Evolutionary conservation across 2,888 invertebrate genomes (phyloP).

Genomic region (Sthenelais limicola): DNA sequence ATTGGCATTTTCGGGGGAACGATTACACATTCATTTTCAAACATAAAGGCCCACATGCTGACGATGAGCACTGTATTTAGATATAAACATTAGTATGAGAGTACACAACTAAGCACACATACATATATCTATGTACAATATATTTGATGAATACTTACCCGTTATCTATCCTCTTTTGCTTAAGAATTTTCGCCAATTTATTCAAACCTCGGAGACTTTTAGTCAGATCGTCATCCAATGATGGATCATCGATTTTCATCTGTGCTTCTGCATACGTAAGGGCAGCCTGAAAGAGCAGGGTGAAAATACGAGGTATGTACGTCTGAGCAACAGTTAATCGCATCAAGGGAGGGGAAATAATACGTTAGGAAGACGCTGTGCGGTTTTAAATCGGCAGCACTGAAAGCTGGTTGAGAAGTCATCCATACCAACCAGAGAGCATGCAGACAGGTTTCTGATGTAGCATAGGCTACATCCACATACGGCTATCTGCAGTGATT

Average conservation of each 20-base stretch:
- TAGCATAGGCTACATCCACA: too few relatives aligned
- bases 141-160: conserved; percentile 81
- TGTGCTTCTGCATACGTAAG: conserved; percentile 99
- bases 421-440: too few relatives aligned
- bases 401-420: too few relatives aligned
- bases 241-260: conserved; percentile 88
- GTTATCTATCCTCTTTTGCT: conserved; percentile 85
- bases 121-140: neutral
- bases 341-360: too few relatives aligned
- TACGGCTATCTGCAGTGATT: too few relatives aligned
- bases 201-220: conserved; percentile 86
- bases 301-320: too few relatives aligned
- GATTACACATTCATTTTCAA: too few relatives aligned
- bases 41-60: neutral
- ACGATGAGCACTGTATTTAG: neutral
- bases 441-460: too few relatives aligned
- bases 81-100: neutral
- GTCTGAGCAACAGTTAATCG: too few relatives aligned
- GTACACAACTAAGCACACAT: neutral
- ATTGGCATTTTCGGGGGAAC: too few relatives aligned
- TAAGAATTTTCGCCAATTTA: conserved; percentile 90
- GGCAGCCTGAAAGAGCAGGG: conserved; percentile 78
- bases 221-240: conserved; percentile 82
- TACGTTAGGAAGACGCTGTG: too few relatives aligned
- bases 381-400: too few relatives aligned